Percentiles rank a stretch among this genome's conserved stretches.
Evolutionary conservation across 2,113 vertebrate species (phyloP).

Genomic region (Elgaria multicarinata): DNA sequence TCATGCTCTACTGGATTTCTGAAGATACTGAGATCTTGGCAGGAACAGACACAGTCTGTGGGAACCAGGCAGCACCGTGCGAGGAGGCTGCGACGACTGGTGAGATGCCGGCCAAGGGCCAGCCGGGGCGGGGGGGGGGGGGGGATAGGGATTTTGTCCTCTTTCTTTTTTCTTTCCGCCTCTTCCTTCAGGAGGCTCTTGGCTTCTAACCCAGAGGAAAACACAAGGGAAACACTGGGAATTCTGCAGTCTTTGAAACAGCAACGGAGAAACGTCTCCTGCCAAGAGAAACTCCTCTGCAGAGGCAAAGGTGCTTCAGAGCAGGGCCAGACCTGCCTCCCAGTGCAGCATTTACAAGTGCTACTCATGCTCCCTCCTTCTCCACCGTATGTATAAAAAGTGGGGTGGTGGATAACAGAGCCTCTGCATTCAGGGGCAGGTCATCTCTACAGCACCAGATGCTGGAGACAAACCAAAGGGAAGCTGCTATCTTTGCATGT

Average conservation of each 20-base stretch:
- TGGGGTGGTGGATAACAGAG: neutral
- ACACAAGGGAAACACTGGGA: neutral
- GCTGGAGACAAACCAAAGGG: neutral
- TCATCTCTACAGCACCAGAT: neutral
- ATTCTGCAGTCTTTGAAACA: neutral
- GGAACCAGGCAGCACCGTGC: constrained; percentile 66
- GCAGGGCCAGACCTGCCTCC: no score
- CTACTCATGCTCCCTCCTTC: neutral
- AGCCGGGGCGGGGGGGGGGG: constrained; percentile 1
- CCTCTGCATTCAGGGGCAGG: neutral
- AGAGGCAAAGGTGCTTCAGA: no score
- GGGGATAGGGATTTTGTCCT: no score
- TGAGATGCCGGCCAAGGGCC: constrained; percentile 51
- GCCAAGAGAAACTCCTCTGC: fast-evolving
- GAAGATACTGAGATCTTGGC: constrained; percentile 79
- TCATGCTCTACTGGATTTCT: constrained; percentile 75
- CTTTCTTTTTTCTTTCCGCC: neutral
- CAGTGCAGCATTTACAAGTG: neutral
- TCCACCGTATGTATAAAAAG: no score
- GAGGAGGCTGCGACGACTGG: constrained; percentile 18
- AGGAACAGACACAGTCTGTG: constrained; percentile 76
- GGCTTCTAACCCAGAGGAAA: constrained; percentile 16
- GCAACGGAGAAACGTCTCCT: neutral
- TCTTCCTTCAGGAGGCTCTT: neutral
- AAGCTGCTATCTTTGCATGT: no score